These are phyloP conservation scores for Crypturellus undulatus DNA, from an alignment of 2,113 vertebrate genomes.

Conservation along the genomic window DNA sequence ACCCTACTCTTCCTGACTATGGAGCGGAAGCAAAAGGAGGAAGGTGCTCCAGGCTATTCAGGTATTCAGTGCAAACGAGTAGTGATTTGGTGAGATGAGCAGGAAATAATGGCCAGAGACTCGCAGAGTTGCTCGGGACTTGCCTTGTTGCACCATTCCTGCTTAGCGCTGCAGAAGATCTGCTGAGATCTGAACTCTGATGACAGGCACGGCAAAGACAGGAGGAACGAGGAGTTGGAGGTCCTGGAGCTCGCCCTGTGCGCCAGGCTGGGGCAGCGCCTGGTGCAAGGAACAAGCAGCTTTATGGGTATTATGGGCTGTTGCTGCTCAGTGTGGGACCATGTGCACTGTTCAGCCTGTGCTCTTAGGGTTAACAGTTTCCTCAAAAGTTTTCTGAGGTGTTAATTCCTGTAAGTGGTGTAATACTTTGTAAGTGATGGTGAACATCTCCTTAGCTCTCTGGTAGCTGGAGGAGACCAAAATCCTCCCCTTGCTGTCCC, in stretches of 20 bases:
- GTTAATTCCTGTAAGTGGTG: neutral
- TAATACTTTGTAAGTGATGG: neutral
- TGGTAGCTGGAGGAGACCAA: neutral
- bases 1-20: neutral
- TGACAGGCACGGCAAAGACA: neutral
- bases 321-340: neutral
- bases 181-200: neutral
- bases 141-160: neutral
- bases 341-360: neutral
- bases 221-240: neutral
- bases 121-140: neutral
- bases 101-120: conserved; percentile 4
- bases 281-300: neutral
- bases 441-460: neutral
- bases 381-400: neutral
- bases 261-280: neutral
- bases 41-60: neutral
- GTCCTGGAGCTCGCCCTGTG: neutral
- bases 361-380: neutral
- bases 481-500: neutral
- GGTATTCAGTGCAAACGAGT: neutral
- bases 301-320: neutral
- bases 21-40: neutral
- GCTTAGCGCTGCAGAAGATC: neutral
- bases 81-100: conserved; percentile 12